Evolutionary conservation across 2,113 vertebrate species (phyloP), one percentile per base, ranked within the genome.

Genomic region (Erpornis zantholeuca): DNA sequence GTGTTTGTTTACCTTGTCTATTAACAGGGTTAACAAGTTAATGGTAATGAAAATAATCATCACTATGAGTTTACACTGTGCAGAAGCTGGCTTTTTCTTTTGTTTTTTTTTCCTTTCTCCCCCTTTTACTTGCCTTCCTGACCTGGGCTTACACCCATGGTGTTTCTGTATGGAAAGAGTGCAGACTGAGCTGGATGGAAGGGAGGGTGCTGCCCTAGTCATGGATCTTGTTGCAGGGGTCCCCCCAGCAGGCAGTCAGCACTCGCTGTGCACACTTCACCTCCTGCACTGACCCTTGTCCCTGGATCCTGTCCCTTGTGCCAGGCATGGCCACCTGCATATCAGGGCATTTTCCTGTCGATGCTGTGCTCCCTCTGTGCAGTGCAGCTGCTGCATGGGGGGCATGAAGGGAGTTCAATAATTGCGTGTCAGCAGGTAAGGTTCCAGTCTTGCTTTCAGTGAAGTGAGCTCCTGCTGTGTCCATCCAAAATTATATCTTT

Each of bases 261-360:
- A 24, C 65, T 60, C 11, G 0, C 9, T 47, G 40, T 18, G 11
- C 28, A 38, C 23, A 4, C 15, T 72, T 24, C 54, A 11, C 4
- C 45, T 57, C 15, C 1, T 28, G 24, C 22, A 38, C 13, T 4
- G 3, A 12, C 0, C 3, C 16, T 42, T 45, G 16, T 10, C 11
- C 59, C 44, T 69, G 53, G 4, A 45, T 90, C 18, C 35, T 57
- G 7, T 31, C 57, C 24, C 4, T 59, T 60, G 10, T 45, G 50
- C 31, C 49, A 65, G 25, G 8, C 1, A 1, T 18, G 53, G 57
- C 38, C 20, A 92, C 66, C 50, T 93, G 36, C 73, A 38, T 31
- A 36, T 56, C 84, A 71, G 54, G 18, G 28, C 23, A 29, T 65
- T 92, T 88, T 81, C 50, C 4, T 21, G 4, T 4, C 18, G 40